phyloP scores from a whole-genome alignment of 1,140 invertebrate species.

The Eciton burchellii region DNA sequence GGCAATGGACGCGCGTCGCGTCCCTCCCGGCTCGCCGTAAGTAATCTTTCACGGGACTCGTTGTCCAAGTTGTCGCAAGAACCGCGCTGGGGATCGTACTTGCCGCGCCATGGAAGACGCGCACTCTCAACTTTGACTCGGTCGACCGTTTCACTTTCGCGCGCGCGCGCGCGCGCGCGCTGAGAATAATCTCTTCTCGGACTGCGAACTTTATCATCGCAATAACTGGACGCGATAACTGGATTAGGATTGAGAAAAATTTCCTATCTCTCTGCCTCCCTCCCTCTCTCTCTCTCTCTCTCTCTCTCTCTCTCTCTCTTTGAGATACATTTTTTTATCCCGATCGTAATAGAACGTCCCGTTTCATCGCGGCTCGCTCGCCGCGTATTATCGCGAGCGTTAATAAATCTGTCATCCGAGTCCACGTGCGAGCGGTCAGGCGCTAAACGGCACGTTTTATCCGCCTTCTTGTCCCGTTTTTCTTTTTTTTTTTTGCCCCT shows the following conservation, averaged over 20 bases:
- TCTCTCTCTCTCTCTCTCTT: too few relatives aligned
- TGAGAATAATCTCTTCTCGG: neutral
- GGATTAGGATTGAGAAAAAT: neutral
- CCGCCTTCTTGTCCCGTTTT: neutral
- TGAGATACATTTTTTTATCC: too few relatives aligned
- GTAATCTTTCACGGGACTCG: conserved; percentile 62
- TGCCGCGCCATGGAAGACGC: conserved; percentile 6
- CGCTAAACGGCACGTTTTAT: neutral
- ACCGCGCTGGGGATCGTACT: conserved; percentile 19
- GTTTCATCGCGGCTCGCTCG: neutral
- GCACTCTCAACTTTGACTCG: conserved; percentile 41
- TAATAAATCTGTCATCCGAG: neutral
- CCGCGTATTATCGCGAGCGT: neutral
- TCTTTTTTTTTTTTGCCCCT: neutral
- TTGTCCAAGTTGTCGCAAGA: conserved; percentile 54
- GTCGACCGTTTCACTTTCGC: conserved; percentile 51
- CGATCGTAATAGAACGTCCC: too few relatives aligned
- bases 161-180: conserved; percentile 9
- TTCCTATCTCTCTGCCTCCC: too few relatives aligned
- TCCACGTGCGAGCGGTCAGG: neutral
- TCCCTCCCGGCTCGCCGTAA: conserved; percentile 27
- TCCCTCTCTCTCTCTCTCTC: too few relatives aligned
- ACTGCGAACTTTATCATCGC: neutral
- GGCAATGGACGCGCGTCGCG: conserved; percentile 6
- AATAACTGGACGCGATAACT: too few relatives aligned